phyloP scores from a whole-genome alignment of 1,140 invertebrate genomes.

The Adoxophyes honmai region DNA sequence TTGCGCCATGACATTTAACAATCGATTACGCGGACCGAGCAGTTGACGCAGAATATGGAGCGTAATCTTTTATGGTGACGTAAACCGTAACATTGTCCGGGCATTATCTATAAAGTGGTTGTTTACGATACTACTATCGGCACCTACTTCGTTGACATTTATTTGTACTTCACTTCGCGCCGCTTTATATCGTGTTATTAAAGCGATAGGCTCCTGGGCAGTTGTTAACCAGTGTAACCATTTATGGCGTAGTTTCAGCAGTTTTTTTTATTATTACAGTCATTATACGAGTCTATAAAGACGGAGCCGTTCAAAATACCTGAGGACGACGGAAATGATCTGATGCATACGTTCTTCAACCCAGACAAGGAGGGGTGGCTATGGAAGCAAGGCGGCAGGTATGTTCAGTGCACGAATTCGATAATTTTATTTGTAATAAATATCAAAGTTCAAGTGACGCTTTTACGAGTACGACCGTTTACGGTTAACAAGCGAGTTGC shows the following conservation, averaged over 20 bases:
- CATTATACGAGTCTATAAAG: slow-evolving; percentile 98
- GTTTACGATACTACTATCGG: slow-evolving; percentile 13
- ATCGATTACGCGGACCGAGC: too few relatives aligned
- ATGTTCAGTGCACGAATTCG: slow-evolving; percentile 10
- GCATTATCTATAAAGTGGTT: not conserved
- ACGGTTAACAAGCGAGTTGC: too few relatives aligned
- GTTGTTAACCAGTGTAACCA: too few relatives aligned
- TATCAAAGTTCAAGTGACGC: too few relatives aligned
- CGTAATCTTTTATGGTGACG: slow-evolving; percentile 3
- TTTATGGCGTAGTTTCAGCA: too few relatives aligned
- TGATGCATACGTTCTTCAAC: slow-evolving; percentile 99
- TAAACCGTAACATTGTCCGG: not conserved
- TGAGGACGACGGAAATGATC: slow-evolving; percentile 98
- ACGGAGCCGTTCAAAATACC: slow-evolving; percentile 99
- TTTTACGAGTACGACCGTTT: too few relatives aligned
- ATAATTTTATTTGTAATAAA: too few relatives aligned
- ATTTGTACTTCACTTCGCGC: slow-evolving; percentile 20
- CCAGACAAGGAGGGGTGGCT: slow-evolving; percentile 99
- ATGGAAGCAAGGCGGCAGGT: slow-evolving; percentile 96
- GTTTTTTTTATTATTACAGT: slow-evolving; percentile 79
- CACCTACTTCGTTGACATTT: slow-evolving; percentile 7
- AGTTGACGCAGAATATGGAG: too few relatives aligned
- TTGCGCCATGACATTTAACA: too few relatives aligned
- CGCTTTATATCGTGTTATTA: not conserved
- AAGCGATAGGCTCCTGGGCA: too few relatives aligned